Conservation (phyloP, 2,888 invertebrate genomes). For the Eristalis arbustorum region DNA sequence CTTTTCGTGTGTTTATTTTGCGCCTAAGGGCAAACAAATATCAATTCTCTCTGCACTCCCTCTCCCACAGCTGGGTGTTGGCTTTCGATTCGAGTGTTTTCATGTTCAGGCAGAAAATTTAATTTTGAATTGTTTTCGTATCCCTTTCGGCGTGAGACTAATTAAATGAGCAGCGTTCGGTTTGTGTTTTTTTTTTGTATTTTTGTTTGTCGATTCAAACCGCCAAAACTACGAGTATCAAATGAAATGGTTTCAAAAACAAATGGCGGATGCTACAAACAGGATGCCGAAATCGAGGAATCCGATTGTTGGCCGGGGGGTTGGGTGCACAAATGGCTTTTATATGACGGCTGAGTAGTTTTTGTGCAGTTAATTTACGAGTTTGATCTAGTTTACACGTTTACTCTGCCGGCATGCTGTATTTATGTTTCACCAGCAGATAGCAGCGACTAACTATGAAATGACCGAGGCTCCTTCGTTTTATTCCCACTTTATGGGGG, state of each 20-base stretch:
- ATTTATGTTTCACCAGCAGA: background rate
- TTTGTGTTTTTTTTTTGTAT: background rate
- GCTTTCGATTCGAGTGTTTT: background rate
- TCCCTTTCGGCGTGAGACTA: background rate
- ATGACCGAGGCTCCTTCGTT: background rate
- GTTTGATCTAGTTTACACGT: background rate
- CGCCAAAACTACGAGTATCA: background rate
- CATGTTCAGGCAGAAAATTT: background rate
- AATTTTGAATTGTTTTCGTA: background rate
- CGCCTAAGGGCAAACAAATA: background rate
- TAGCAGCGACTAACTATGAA: no score
- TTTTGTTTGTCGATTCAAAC: no score
- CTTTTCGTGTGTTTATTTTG: background rate
- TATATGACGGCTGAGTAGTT: background rate
- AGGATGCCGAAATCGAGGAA: background rate
- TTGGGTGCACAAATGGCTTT: background rate
- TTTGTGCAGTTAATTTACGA: background rate
- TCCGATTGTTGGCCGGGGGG: background rate
- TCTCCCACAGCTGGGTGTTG: background rate
- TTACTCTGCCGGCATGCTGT: background rate
- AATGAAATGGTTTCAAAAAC: background rate
- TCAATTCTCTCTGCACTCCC: background rate
- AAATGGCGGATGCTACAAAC: background rate
- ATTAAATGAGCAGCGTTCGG: background rate
- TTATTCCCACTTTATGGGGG: background rate